These are phyloP conservation scores for Oplegnathus fasciatus DNA, from an alignment of 2,113 vertebrate genomes.

Conservation along the genomic window DNA sequence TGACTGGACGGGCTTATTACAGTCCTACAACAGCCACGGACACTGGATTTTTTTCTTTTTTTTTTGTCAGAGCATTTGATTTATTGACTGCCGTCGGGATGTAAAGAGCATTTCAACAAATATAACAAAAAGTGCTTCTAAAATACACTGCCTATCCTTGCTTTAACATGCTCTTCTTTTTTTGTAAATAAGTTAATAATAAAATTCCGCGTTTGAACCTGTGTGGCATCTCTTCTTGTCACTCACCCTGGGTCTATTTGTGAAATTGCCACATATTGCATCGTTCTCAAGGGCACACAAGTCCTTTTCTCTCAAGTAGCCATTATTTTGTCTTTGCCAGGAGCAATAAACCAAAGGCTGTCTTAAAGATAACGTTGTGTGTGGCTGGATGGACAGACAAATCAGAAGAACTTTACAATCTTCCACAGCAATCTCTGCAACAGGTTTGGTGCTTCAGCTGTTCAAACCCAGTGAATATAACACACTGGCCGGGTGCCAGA, in stretches of 20 bases:
- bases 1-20: no score
- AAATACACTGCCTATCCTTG: no score
- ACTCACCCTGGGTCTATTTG: not conserved
- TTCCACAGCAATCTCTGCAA: conserved; percentile 41
- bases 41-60: no score
- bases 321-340: conserved; percentile 32
- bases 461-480: conserved; percentile 19
- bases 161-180: not conserved
- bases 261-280: conserved; percentile 3
- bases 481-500: not conserved
- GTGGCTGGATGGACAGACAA: conserved; percentile 2
- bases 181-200: not conserved
- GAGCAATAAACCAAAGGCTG: conserved; percentile 27
- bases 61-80: no score
- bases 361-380: conserved; percentile 29
- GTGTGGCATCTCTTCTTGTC: not conserved
- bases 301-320: not conserved
- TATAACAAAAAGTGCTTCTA: no score
- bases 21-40: no score
- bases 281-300: not conserved
- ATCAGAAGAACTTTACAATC: conserved; percentile 19
- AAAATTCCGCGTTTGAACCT: not conserved
- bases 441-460: conserved; percentile 25
- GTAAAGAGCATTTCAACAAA: no score
- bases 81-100: no score